These are phyloP conservation scores for Achroia grisella DNA, from an alignment of 1,140 invertebrate species.

Conservation along the genomic window DNA sequence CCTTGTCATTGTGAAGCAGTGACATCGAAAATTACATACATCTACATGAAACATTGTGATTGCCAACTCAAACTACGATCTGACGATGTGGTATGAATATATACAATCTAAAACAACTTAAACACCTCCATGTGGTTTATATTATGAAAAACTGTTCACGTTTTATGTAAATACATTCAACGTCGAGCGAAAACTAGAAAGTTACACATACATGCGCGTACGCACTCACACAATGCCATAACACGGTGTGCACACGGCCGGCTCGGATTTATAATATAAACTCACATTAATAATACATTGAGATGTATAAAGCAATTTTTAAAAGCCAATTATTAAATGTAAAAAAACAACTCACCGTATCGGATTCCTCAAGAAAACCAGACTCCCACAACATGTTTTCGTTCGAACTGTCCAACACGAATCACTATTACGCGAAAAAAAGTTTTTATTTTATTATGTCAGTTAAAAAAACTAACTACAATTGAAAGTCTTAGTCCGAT, in stretches of 20 bases:
- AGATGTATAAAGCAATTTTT: constrained; percentile 6
- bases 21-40: constrained; percentile 36
- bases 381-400: constrained; percentile 64
- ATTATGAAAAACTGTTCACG: constrained; percentile 71
- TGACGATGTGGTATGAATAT: constrained; percentile 54
- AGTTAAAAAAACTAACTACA: constrained; percentile 8
- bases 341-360: constrained; percentile 48
- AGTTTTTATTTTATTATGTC: constrained; percentile 1
- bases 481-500: constrained; percentile 50
- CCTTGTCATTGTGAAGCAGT: constrained; percentile 8
- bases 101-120: constrained; percentile 54
- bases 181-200: constrained; percentile 71
- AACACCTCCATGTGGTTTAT: constrained; percentile 58
- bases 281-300: constrained; percentile 19
- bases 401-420: constrained; percentile 40
- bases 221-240: constrained; percentile 11
- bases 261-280: constrained; percentile 43
- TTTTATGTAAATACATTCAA: constrained; percentile 65
- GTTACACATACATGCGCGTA: constrained; percentile 52
- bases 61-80: constrained; percentile 44
- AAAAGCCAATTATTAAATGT: constrained; percentile 3
- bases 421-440: constrained; percentile 26
- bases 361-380: constrained; percentile 50
- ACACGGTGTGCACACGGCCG: constrained; percentile 18
- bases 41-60: constrained; percentile 60